These are phyloP conservation scores for Aphaenogaster floridana DNA, from an alignment of 1,140 invertebrate species.

Conservation along the genomic window DNA sequence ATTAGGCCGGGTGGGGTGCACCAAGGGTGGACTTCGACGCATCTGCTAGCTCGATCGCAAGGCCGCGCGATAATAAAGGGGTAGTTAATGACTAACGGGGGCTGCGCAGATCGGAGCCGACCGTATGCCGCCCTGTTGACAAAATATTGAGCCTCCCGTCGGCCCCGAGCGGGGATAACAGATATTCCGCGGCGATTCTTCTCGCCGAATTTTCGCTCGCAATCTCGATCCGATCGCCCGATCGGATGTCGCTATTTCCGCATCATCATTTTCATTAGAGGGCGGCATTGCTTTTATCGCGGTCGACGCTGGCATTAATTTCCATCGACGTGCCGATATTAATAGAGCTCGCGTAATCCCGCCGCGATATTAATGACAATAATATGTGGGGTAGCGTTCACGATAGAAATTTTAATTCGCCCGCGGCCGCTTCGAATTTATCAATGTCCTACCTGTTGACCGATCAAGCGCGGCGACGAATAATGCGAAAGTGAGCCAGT, in stretches of 20 bases:
- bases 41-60: slow-evolving; percentile 82
- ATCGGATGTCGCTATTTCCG: slow-evolving; percentile 37
- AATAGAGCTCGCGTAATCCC: slow-evolving; percentile 62
- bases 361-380: slow-evolving; percentile 63
- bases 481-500: slow-evolving; percentile 26
- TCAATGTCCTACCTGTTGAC: slow-evolving; percentile 53
- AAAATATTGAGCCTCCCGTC: slow-evolving; percentile 83
- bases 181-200: slow-evolving; percentile 73
- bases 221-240: slow-evolving; percentile 22
- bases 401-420: slow-evolving; percentile 63
- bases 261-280: slow-evolving; percentile 54
- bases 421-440: slow-evolving; percentile 37
- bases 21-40: slow-evolving; percentile 84
- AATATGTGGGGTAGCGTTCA: slow-evolving; percentile 57
- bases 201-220: slow-evolving; percentile 23
- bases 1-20: slow-evolving; percentile 78
- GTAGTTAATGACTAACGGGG: slow-evolving; percentile 84
- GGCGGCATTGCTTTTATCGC: slow-evolving; percentile 59
- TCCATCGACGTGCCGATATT: slow-evolving; percentile 56
- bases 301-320: slow-evolving; percentile 62
- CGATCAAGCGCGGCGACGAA: slow-evolving; percentile 48
- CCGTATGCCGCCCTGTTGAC: slow-evolving; percentile 84
- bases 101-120: slow-evolving; percentile 72
- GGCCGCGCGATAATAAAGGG: slow-evolving; percentile 83
- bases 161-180: slow-evolving; percentile 77